Conservation (phyloP, 1,140 invertebrate genomes). For the Drosophila guanche region DNA sequence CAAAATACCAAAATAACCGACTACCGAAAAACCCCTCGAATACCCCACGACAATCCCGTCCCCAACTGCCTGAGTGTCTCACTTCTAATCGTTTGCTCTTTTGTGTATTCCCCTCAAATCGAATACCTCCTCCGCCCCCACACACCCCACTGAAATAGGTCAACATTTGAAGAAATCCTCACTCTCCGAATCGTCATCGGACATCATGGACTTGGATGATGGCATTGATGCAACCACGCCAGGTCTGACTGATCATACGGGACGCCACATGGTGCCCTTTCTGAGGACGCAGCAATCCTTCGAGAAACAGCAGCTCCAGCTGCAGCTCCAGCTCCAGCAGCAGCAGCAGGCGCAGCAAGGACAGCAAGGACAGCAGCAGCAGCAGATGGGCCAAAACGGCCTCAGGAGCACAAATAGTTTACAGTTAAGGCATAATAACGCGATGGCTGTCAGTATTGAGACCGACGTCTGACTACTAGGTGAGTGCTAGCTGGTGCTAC, state of each 20-base stretch:
- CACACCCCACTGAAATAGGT: slow-evolving; percentile 84
- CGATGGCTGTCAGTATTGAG: slow-evolving; percentile 92
- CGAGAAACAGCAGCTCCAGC: slow-evolving; percentile 79
- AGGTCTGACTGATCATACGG: slow-evolving; percentile 85
- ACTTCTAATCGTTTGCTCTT: slow-evolving; percentile 44
- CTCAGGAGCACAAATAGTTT: slow-evolving; percentile 90
- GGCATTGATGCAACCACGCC: slow-evolving; percentile 90
- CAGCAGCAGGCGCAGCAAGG: slow-evolving; percentile 65
- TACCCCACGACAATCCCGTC: slow-evolving; percentile 23
- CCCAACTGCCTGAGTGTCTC: slow-evolving; percentile 3
- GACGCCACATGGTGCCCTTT: slow-evolving; percentile 83
- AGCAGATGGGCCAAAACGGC: slow-evolving; percentile 83
- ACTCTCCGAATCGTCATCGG: slow-evolving; percentile 95
- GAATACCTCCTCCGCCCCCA: neutral
- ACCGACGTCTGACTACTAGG: slow-evolving; percentile 98
- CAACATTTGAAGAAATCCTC: slow-evolving; percentile 95
- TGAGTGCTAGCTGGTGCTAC: slow-evolving; percentile 83
- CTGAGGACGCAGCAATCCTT: slow-evolving; percentile 83
- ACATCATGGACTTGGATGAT: slow-evolving; percentile 97
- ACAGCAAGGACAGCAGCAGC: slow-evolving; percentile 69
- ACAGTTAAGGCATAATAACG: slow-evolving; percentile 92
- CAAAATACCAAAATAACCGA: slow-evolving; percentile 7
- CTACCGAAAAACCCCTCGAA: neutral
- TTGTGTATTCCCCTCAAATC: neutral
- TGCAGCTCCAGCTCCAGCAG: slow-evolving; percentile 69